Evolutionary conservation across 2,113 vertebrate species (phyloP).

Genomic region (Mesocricetus auratus): DNA sequence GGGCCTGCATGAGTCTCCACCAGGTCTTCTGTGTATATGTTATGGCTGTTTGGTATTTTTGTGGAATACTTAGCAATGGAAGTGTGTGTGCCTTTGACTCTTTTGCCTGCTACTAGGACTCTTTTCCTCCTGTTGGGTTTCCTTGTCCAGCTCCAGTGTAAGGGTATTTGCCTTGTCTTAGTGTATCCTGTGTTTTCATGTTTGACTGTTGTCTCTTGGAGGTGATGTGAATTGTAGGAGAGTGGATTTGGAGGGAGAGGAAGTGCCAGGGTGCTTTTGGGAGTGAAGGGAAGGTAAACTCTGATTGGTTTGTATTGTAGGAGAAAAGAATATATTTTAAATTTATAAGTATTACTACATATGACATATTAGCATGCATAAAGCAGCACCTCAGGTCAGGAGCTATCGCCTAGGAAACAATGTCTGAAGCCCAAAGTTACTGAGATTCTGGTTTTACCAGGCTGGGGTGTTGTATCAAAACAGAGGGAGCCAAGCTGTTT

Average conservation of each 20-base stretch:
- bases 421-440: conserved; percentile 26
- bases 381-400: conserved; percentile 38
- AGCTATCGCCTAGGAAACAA: conserved; percentile 30
- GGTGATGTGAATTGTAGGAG: neutral
- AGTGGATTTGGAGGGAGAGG: neutral
- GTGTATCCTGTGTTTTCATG: neutral
- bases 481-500: neutral
- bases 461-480: conserved; percentile 38
- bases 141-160: neutral
- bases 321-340: neutral
- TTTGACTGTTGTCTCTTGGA: neutral
- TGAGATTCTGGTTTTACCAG: conserved; percentile 31
- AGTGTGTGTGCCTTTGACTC: neutral
- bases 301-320: neutral
- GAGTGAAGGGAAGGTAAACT: neutral
- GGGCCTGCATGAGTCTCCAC: neutral
- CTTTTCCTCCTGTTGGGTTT: neutral
- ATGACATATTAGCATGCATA: neutral
- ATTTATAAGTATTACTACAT: neutral
- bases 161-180: neutral
- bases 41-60: neutral
- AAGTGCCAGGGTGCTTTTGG: too few relatives aligned
- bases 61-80: neutral
- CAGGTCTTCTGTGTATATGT: neutral
- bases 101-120: neutral